Percentiles rank a stretch among this genome's conserved stretches.
Conservation (phyloP, 2,113 vertebrate species). For the Caranx melampygus region DNA sequence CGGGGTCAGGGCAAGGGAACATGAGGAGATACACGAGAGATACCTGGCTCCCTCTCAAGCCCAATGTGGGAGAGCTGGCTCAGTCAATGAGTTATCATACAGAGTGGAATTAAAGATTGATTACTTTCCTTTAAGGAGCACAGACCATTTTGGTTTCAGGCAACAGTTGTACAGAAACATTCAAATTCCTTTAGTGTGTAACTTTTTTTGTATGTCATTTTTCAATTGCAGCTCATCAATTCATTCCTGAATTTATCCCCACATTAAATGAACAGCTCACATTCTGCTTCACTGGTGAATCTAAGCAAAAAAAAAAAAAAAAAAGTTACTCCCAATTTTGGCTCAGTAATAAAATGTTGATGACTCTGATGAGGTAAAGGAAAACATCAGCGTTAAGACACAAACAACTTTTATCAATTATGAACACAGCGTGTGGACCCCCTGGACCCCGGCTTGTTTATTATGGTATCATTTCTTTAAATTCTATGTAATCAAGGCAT, state of each 20-base stretch:
- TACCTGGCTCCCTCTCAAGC: constrained; percentile 71
- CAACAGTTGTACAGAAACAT: constrained; percentile 8
- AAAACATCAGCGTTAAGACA: constrained; percentile 66
- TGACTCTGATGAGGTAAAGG: constrained; percentile 75
- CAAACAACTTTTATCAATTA: constrained; percentile 73
- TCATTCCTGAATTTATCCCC: constrained; percentile 35
- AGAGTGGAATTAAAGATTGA: constrained; percentile 53
- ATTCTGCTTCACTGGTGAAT: constrained; percentile 15
- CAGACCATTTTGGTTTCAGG: background rate
- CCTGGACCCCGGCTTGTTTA: constrained; percentile 69
- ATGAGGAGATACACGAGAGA: constrained; percentile 64
- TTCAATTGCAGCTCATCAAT: constrained; percentile 21
- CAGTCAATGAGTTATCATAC: constrained; percentile 41
- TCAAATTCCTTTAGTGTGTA: constrained; percentile 20
- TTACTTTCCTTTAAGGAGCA: constrained; percentile 7
- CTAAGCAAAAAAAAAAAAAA: background rate
- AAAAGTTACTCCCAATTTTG: constrained; percentile 30
- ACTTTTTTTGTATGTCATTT: constrained; percentile 30
- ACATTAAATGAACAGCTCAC: constrained; percentile 36
- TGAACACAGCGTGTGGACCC: constrained; percentile 67
- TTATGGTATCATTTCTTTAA: constrained; percentile 77
- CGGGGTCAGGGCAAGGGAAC: constrained; percentile 67
- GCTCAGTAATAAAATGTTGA: constrained; percentile 51
- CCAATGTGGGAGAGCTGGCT: constrained; percentile 55
- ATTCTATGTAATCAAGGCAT: constrained; percentile 82